Evolutionary conservation across 2,113 vertebrate species (phyloP), one percentile per base, ranked within the genome.

Genomic region (Etia nguti): DNA sequence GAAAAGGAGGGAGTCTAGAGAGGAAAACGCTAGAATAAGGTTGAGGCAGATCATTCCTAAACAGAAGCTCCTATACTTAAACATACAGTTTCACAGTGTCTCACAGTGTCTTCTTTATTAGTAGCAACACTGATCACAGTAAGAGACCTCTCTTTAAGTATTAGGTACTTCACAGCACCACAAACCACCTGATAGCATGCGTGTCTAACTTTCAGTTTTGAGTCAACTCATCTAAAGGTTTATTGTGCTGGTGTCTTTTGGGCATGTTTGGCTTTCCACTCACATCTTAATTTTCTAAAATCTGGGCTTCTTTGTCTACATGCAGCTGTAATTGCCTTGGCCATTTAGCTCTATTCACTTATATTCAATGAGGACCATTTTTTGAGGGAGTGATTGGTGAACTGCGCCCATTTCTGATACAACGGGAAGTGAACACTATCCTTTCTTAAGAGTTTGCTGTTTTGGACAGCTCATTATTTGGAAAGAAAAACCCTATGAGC

Each of bases 391-490:
- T 48, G 6, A 29, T 20, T 48, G 70, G 70, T 48, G 24, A 48
- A 48, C 22, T 75, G 70, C 10, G 10, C 43, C 70, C 43, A 75
- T 48, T 48, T 75, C 24, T 75, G 70, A 48, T 11, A 29, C 70
- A 75, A 75, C 4, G 24, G 41, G 22, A 75, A 48, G 46, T 48
- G 15, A 0, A 29, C 24, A 48, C 41, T 7, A 11, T 18, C 12
- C 8, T 56, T 34, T 79, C 11, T 60, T 26, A 29, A 26, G 22
- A 1, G 2, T 20, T 2, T 75, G 16, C 10, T 0, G 24, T 48
- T 50, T 50, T 75, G 70, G 70, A 75, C 9, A 50, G 24, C 6
- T 9, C 68, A 48, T 57, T 26, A 15, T 6, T 18, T 4, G 10
- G 50, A 41, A 41, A 62, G 15, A 48, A 48, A 73, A 73, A 48